phyloP scores from a whole-genome alignment of 2,797 vertebrate species.

The Danio tinwini region DNA sequence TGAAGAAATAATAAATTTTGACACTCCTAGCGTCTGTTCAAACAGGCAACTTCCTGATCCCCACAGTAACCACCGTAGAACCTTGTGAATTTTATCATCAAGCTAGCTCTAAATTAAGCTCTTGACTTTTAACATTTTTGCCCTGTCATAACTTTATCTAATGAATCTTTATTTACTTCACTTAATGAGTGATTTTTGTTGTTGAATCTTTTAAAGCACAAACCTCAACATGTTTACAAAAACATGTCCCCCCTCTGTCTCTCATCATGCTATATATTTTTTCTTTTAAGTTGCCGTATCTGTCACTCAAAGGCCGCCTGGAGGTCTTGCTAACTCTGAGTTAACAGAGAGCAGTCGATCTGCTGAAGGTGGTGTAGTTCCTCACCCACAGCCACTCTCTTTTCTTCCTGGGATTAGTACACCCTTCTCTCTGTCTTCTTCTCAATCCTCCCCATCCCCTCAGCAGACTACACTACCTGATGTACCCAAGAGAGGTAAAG shows the following conservation, averaged over 20 bases:
- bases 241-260: not conserved
- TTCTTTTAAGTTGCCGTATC: constrained; percentile 47
- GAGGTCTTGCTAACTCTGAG: constrained; percentile 64
- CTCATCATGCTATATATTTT: constrained; percentile 28
- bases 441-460: constrained; percentile 53
- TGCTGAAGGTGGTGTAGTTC: constrained; percentile 41
- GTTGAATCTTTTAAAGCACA: not conserved
- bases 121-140: constrained; percentile 8
- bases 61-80: constrained; percentile 49
- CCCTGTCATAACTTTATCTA: constrained; percentile 17
- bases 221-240: constrained; percentile 12
- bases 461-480: constrained; percentile 53
- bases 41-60: constrained; percentile 34
- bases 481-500: constrained; percentile 66
- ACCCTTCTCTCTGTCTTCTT: constrained; percentile 53
- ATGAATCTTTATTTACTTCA: not conserved
- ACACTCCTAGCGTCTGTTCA: too few relatives aligned
- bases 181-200: not conserved
- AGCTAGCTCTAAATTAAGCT: constrained; percentile 8
- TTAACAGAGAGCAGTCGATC: constrained; percentile 53
- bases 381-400: constrained; percentile 57
- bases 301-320: constrained; percentile 66
- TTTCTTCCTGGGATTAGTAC: constrained; percentile 44
- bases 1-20: too few relatives aligned
- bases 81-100: constrained; percentile 41